Percentiles rank a stretch among this genome's conserved stretches.
These are phyloP conservation scores for Ormyrus pomaceus DNA, from an alignment of 2,888 invertebrate genomes.

Conservation along the genomic window DNA sequence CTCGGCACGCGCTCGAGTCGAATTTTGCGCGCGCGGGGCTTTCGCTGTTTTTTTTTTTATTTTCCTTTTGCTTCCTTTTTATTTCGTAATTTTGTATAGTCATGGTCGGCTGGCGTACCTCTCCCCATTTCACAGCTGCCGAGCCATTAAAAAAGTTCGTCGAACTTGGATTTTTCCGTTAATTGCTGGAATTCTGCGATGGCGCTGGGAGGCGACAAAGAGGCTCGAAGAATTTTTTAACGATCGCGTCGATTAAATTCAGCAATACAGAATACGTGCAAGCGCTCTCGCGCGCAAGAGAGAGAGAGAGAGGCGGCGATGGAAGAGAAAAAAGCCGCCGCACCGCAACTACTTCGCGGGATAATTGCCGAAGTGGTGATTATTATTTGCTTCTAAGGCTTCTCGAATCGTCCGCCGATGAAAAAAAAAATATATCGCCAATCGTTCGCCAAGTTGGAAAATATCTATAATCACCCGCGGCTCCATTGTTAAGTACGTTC, in stretches of 20 bases:
- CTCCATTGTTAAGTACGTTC: constrained; percentile 61
- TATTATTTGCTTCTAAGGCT: constrained; percentile 38
- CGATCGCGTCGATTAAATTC: constrained; percentile 49
- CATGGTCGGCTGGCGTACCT: not conserved
- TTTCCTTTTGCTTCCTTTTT: constrained; percentile 6
- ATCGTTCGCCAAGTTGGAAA: not conserved
- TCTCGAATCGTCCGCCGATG: not conserved
- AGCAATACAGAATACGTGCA: constrained; percentile 16
- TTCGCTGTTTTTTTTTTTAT: not conserved
- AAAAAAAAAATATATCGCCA: not conserved
- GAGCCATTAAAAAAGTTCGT: constrained; percentile 47
- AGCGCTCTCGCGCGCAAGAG: not conserved
- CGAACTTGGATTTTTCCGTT: constrained; percentile 44
- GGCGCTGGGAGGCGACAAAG: not conserved
- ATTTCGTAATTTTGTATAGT: constrained; percentile 36
- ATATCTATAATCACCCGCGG: not conserved
- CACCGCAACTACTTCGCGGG: not conserved
- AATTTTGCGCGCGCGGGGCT: not conserved
- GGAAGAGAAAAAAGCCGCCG: not conserved
- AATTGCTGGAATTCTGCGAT: constrained; percentile 18
- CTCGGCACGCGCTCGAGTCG: no score
- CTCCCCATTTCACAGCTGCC: no score
- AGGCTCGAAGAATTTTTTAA: constrained; percentile 48
- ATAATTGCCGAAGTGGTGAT: constrained; percentile 21
- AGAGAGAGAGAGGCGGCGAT: not conserved